phyloP scores from a whole-genome alignment of 2,113 vertebrate genomes.

The Gopherus evgoodei region DNA sequence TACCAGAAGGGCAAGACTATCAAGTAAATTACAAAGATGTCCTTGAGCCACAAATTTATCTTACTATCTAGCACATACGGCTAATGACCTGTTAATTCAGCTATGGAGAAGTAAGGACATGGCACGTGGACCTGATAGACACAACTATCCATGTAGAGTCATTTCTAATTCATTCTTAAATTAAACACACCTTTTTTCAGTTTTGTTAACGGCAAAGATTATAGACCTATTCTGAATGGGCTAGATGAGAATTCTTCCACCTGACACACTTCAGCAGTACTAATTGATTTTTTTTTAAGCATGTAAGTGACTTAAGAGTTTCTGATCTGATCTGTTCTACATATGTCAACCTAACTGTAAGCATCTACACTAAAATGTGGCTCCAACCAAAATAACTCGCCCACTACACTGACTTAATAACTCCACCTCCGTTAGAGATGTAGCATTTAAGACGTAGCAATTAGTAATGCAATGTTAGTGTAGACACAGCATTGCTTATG shows the following conservation, averaged over 20 bases:
- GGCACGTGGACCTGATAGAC: not conserved
- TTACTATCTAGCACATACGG: constrained; percentile 13
- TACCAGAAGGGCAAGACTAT: constrained; percentile 39
- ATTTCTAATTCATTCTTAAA: constrained; percentile 28
- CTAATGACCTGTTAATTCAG: constrained; percentile 22
- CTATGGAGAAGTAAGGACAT: constrained; percentile 48
- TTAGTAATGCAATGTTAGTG: not conserved
- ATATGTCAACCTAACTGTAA: not conserved
- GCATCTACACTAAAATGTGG: not conserved
- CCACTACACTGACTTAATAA: not conserved
- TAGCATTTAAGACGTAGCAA: not conserved
- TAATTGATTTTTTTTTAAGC: not conserved
- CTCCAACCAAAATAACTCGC: not conserved
- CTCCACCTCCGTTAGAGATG: not conserved
- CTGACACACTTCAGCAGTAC: not conserved
- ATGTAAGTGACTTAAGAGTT: not conserved
- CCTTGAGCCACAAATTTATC: constrained; percentile 47
- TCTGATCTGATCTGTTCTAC: not conserved
- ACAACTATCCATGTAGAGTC: not conserved
- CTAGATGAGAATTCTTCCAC: not conserved
- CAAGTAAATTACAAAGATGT: constrained; percentile 53
- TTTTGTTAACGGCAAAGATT: not conserved
- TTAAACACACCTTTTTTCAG: not conserved
- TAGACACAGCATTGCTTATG: not conserved
- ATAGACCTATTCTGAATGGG: not conserved